Evolutionary conservation across 2,888 invertebrate species (phyloP).

Genomic region (Acronicta aceris): DNA sequence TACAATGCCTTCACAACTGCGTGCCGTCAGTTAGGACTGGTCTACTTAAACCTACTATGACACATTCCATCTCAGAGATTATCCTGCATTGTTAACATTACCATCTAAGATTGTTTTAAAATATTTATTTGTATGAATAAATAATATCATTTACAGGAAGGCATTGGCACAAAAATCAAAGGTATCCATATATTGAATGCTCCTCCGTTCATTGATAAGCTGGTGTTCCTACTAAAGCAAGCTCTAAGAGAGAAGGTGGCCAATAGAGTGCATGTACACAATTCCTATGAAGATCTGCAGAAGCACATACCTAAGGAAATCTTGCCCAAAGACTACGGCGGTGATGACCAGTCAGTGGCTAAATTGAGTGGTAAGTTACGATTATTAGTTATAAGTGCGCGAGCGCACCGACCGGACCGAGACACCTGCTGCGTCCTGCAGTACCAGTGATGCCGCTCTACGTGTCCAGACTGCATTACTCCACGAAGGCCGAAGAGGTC

Average conservation of each 20-base stretch:
- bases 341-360: conserved; percentile 69
- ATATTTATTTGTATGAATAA: not conserved
- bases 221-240: conserved; percentile 78
- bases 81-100: too few species aligned
- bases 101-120: too few species aligned
- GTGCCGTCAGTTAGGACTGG: too few species aligned
- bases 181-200: conserved; percentile 84
- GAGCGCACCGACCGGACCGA: too few species aligned
- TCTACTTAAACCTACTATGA: too few species aligned
- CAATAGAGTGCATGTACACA: conserved; percentile 78
- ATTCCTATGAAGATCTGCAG: conserved; percentile 74
- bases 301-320: conserved; percentile 80
- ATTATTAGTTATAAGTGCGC: too few species aligned
- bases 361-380: conserved; percentile 71
- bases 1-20: too few species aligned
- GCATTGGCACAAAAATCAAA: conserved; percentile 81
- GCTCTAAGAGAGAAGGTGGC: conserved; percentile 81
- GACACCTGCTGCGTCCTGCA: too few species aligned
- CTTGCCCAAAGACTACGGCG: conserved; percentile 79
- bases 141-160: conserved; percentile 71
- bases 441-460: too few species aligned
- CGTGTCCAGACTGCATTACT: too few species aligned
- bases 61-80: too few species aligned
- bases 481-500: too few species aligned
- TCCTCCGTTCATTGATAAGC: conserved; percentile 77